These are phyloP conservation scores for Leptopilina syphax DNA, from an alignment of 2,888 invertebrate genomes.

Conservation along the genomic window DNA sequence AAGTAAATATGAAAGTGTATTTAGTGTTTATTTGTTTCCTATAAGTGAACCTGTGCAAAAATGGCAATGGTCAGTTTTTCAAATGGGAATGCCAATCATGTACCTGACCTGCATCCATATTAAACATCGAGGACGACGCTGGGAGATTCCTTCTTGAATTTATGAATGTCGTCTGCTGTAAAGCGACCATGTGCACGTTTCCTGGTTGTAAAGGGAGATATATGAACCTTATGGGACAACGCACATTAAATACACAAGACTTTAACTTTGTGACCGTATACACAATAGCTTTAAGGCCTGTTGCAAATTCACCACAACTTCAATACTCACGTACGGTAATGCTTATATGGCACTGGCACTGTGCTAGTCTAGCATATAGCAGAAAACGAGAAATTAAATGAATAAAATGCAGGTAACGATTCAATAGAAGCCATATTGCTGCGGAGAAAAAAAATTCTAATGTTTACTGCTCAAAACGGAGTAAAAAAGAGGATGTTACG, in stretches of 20 bases:
- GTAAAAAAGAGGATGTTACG: no score
- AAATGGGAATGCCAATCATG: conserved; percentile 31
- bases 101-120: conserved; percentile 34
- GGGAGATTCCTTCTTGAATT: conserved; percentile 52
- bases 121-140: conserved; percentile 20
- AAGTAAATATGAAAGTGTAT: conserved; percentile 11
- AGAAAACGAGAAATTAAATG: not conserved
- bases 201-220: conserved; percentile 65
- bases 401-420: no score
- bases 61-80: conserved; percentile 33
- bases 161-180: conserved; percentile 60
- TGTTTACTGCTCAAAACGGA: no score
- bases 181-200: conserved; percentile 58
- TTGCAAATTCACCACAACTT: not conserved
- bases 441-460: no score
- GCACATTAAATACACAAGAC: conserved; percentile 57
- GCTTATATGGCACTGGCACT: not conserved
- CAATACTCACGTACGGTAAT: not conserved
- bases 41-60: not conserved
- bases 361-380: no score
- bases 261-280: conserved; percentile 23
- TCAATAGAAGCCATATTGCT: no score
- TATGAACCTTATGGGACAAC: conserved; percentile 62
- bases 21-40: not conserved
- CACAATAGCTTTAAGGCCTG: conserved; percentile 18